A percentile compares a stretch with the other conserved stretches of the same genome.
phyloP scores from a whole-genome alignment of 2,888 invertebrate species.

The Dusona sp. region DNA sequence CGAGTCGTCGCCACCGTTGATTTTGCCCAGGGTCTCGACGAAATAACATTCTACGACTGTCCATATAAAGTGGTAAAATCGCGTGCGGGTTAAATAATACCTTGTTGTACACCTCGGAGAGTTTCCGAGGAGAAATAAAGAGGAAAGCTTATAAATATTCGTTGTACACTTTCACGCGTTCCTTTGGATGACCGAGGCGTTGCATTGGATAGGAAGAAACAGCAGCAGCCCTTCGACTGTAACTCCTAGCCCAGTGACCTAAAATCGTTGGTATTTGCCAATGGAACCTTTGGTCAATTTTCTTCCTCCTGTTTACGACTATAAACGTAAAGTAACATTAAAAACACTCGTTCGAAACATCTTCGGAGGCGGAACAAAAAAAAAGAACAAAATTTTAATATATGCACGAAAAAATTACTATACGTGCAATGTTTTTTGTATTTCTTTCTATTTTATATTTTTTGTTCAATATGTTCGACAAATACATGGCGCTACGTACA shows the following conservation, averaged over 20 bases:
- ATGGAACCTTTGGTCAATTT: slow-evolving; percentile 54
- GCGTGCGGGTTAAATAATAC: slow-evolving; percentile 68
- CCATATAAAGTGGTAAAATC: slow-evolving; percentile 69
- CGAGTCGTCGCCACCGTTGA: slow-evolving; percentile 54
- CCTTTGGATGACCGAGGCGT: slow-evolving; percentile 32
- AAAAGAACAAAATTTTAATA: slow-evolving; percentile 10
- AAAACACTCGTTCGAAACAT: neutral
- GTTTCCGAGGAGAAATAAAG: slow-evolving; percentile 30
- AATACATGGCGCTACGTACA: neutral
- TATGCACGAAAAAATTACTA: neutral
- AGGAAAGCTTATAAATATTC: slow-evolving; percentile 68
- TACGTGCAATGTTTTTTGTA: neutral
- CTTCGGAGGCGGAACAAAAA: neutral
- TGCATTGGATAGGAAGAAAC: neutral
- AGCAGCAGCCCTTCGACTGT: slow-evolving; percentile 52
- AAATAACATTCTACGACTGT: slow-evolving; percentile 54
- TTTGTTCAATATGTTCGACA: neutral
- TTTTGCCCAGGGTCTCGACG: slow-evolving; percentile 16
- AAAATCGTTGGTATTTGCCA: slow-evolving; percentile 65
- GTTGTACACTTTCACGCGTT: slow-evolving; percentile 63
- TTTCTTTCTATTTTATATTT: neutral
- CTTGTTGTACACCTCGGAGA: neutral
- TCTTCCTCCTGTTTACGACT: slow-evolving; percentile 48
- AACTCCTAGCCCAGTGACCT: slow-evolving; percentile 71
- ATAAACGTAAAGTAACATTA: slow-evolving; percentile 67